Evolutionary conservation across 2,113 vertebrate genomes (phyloP).

Genomic region (Apeltes quadracus): DNA sequence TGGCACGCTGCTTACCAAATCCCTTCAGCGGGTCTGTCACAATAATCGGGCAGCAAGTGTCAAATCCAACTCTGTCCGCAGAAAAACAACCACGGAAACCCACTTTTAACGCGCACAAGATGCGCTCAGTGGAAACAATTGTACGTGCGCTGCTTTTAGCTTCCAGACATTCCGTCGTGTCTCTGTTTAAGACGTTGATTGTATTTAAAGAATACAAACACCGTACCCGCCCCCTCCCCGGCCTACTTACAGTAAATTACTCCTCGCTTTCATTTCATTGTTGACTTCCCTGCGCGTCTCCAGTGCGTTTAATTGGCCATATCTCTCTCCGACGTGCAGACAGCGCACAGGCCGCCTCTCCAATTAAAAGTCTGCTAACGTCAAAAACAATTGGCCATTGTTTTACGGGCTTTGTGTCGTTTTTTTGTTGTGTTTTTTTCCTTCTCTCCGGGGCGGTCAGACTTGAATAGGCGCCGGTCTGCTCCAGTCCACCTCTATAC

Average conservation of each 20-base stretch:
- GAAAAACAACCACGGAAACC: constrained; percentile 58
- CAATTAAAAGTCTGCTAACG: constrained; percentile 80
- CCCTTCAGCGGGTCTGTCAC: constrained; percentile 81
- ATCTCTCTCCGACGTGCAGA: constrained; percentile 69
- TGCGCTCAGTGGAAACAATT: constrained; percentile 65
- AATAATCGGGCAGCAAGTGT: constrained; percentile 83
- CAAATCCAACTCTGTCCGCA: constrained; percentile 81
- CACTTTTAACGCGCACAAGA: constrained; percentile 66
- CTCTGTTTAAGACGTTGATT: constrained; percentile 73
- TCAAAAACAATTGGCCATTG: constrained; percentile 80
- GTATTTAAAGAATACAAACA: constrained; percentile 73
- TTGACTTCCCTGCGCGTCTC: constrained; percentile 56
- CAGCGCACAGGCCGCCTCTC: constrained; percentile 56
- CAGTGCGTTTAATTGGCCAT: constrained; percentile 69
- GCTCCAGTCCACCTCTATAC: constrained; percentile 74
- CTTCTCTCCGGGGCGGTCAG: constrained; percentile 70
- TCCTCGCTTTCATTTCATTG: constrained; percentile 62
- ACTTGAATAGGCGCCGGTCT: constrained; percentile 79
- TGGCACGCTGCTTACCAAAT: constrained; percentile 76
- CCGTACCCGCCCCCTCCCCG: constrained; percentile 33
- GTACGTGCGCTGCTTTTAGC: constrained; percentile 38
- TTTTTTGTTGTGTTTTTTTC: constrained; percentile 63
- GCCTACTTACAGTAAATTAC: constrained; percentile 47
- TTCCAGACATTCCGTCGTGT: constrained; percentile 61
- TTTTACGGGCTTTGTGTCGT: constrained; percentile 75